These are phyloP conservation scores for Calephelis perditalis DNA, from an alignment of 2,888 invertebrate genomes.

Conservation along the genomic window DNA sequence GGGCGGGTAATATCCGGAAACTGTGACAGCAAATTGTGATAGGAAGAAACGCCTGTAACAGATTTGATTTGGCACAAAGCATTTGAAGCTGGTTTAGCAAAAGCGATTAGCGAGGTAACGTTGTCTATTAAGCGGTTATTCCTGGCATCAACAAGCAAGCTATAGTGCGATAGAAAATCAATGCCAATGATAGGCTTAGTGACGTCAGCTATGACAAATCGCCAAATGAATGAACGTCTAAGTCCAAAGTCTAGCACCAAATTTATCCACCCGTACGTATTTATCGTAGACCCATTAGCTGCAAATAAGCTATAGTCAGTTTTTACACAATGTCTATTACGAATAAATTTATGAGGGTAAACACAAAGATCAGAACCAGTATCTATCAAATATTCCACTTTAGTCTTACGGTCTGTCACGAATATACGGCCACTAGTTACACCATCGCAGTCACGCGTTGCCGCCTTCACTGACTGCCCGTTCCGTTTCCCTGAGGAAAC, in stretches of 20 bases:
- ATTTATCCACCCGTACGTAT: conserved; percentile 24
- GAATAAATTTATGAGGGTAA: no score
- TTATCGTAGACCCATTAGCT: conserved; percentile 38
- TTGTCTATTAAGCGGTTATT: conserved; percentile 31
- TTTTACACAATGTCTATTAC: conserved; percentile 11
- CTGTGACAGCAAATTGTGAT: conserved; percentile 13
- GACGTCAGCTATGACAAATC: conserved; percentile 40
- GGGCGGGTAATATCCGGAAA: conserved; percentile 4
- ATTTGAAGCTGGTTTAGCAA: neutral
- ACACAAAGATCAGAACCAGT: no score
- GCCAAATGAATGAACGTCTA: conserved; percentile 34
- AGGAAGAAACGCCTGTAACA: conserved; percentile 1
- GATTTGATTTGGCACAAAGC: conserved; percentile 13
- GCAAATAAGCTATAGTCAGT: conserved; percentile 35
- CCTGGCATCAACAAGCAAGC: conserved; percentile 37
- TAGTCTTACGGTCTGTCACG: no score
- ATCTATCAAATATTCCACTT: no score
- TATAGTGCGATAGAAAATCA: conserved; percentile 38
- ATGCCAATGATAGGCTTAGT: conserved; percentile 42
- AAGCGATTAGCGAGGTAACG: conserved; percentile 21
- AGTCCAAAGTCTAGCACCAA: conserved; percentile 25
- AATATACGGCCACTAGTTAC: no score
- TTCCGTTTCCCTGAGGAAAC: no score
- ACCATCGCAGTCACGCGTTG: no score
- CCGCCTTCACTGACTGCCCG: no score